phyloP scores from a whole-genome alignment of 2,113 vertebrate genomes.

The Semnornis frantzii region DNA sequence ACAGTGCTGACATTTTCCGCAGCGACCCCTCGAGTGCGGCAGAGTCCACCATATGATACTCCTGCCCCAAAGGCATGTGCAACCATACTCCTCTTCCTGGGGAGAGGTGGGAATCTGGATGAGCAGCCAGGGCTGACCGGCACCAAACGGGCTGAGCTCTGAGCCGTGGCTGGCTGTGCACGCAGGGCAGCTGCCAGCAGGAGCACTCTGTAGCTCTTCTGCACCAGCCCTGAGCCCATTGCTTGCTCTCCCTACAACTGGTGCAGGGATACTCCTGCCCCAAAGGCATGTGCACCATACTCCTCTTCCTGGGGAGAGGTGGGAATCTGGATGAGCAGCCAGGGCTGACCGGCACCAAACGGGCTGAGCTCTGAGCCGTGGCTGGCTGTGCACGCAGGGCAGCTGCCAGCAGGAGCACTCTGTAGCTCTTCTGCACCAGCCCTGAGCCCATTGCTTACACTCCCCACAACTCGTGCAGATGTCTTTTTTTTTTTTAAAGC shows the following conservation, averaged over 20 bases:
- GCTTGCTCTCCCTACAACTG: neutral
- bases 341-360: neutral
- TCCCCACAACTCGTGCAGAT: rapidly evolving
- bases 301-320: neutral
- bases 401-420: neutral
- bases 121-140: neutral
- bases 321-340: neutral
- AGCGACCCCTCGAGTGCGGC: neutral
- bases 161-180: rapidly evolving
- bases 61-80: neutral
- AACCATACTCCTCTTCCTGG: neutral
- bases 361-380: rapidly evolving
- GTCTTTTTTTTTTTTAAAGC: neutral
- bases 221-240: rapidly evolving
- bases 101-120: neutral
- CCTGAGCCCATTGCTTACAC: rapidly evolving
- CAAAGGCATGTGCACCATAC: neutral
- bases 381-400: rapidly evolving
- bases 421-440: neutral
- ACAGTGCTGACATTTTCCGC: constrained; percentile 27
- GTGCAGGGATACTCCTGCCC: neutral
- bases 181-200: rapidly evolving
- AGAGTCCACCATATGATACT: neutral
- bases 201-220: neutral
- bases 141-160: rapidly evolving